A percentile compares a stretch with the other conserved stretches of the same genome.
These are phyloP conservation scores for Channallabes apus DNA, from an alignment of 2,797 vertebrate genomes.

Conservation along the genomic window DNA sequence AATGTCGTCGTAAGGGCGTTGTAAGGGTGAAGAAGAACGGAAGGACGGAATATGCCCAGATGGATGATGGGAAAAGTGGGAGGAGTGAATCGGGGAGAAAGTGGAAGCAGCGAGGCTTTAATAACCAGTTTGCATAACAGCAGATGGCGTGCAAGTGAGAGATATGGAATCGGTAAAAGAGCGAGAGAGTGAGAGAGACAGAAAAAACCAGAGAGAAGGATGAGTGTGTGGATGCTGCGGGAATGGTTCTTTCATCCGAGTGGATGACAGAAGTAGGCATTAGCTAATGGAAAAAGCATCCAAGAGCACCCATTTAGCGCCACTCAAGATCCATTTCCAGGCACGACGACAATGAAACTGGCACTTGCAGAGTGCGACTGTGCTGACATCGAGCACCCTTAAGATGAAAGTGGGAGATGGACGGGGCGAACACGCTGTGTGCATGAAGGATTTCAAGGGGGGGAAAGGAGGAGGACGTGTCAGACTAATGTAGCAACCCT, in stretches of 20 bases:
- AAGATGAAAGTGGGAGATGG: conserved; percentile 79
- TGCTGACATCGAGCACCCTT: conserved; percentile 85
- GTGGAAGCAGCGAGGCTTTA: conserved; percentile 59
- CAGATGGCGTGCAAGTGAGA: conserved; percentile 36
- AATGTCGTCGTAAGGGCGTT: neutral
- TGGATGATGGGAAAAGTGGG: conserved; percentile 8
- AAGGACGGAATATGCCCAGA: neutral
- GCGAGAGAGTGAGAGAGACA: neutral
- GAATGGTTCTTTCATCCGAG: conserved; percentile 65
- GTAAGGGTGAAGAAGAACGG: neutral
- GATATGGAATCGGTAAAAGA: conserved; percentile 33
- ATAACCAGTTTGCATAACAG: conserved; percentile 56
- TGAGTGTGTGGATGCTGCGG: conserved; percentile 40
- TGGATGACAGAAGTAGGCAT: conserved; percentile 74
- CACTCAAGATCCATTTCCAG: conserved; percentile 78
- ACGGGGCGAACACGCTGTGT: conserved; percentile 65
- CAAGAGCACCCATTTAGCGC: conserved; percentile 65
- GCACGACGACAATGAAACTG: conserved; percentile 68
- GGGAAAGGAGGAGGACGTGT: conserved; percentile 67
- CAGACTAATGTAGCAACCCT: conserved; percentile 58
- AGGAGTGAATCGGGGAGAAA: neutral
- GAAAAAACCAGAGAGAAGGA: conserved; percentile 32
- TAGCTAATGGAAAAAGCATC: conserved; percentile 78
- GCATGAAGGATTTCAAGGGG: conserved; percentile 61
- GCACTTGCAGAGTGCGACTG: conserved; percentile 63